Evolutionary conservation across 2,888 invertebrate species (phyloP).

Genomic region (Julus scanicus): DNA sequence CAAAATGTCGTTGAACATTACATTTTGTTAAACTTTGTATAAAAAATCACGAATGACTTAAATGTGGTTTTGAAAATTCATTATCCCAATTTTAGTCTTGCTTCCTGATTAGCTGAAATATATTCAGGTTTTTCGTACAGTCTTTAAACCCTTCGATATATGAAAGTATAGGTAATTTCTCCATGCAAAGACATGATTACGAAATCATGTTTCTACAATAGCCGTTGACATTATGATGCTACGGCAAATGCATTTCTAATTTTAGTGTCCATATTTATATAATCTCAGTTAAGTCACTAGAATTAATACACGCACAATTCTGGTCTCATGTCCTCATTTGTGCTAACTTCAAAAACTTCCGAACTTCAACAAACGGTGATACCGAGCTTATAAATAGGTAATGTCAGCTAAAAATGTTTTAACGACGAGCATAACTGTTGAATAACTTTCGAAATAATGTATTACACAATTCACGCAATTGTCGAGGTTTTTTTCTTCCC

Average conservation of each 20-base stretch:
- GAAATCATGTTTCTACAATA: neutral
- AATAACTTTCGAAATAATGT: slow-evolving; percentile 29
- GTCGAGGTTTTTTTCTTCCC: neutral
- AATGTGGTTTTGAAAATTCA: too few species aligned
- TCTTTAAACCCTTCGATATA: too few species aligned
- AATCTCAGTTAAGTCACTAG: neutral
- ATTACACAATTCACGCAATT: neutral
- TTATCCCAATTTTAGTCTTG: too few species aligned
- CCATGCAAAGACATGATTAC: neutral
- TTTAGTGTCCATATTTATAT: slow-evolving; percentile 25
- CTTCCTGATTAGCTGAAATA: too few species aligned
- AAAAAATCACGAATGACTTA: too few species aligned
- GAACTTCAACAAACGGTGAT: neutral
- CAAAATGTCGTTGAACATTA: too few species aligned
- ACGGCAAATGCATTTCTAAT: neutral
- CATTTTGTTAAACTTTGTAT: too few species aligned
- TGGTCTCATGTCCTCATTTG: slow-evolving; percentile 30
- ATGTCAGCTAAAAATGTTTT: neutral
- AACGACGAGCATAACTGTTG: neutral
- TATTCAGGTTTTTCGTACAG: too few species aligned
- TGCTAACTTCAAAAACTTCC: slow-evolving; percentile 6
- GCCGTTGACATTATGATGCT: slow-evolving; percentile 11
- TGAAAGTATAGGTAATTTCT: neutral
- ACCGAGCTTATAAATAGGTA: slow-evolving; percentile 21
- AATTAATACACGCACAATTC: neutral